phyloP scores from a whole-genome alignment of 1,140 invertebrate species.

The Drosophila nigromelanica region DNA sequence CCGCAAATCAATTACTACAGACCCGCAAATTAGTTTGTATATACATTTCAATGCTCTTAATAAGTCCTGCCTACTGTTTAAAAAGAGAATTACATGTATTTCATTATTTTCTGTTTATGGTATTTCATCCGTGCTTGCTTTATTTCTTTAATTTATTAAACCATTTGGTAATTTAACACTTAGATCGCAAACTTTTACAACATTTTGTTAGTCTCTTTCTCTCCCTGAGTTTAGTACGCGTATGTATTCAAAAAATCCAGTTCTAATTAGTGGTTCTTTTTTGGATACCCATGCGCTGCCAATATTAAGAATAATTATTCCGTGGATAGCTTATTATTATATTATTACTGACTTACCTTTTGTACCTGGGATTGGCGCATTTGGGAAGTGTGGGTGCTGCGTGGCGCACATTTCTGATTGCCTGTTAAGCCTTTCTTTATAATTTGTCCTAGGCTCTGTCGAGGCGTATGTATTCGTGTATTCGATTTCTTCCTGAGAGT shows the following conservation, averaged over 20 bases:
- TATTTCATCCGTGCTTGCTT: neutral
- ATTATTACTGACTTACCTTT: slow-evolving; percentile 14
- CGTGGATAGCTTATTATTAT: neutral
- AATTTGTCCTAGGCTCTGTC: slow-evolving; percentile 11
- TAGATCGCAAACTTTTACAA: slow-evolving; percentile 5
- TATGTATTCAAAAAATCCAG: neutral
- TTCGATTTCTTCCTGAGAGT: slow-evolving; percentile 15
- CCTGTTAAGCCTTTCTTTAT: slow-evolving; percentile 17
- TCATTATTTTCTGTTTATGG: too few species aligned
- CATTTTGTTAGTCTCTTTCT: neutral
- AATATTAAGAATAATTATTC: neutral
- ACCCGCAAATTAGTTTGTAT: too few species aligned
- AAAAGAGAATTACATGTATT: too few species aligned
- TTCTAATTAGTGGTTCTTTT: neutral
- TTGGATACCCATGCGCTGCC: slow-evolving; percentile 18
- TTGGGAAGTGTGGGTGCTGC: slow-evolving; percentile 28
- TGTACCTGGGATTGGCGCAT: slow-evolving; percentile 34
- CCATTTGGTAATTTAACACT: neutral
- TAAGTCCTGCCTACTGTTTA: too few species aligned
- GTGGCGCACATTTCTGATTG: slow-evolving; percentile 17
- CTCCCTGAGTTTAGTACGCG: neutral
- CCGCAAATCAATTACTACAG: too few species aligned
- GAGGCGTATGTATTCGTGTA: slow-evolving; percentile 5
- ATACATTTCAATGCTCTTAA: too few species aligned
- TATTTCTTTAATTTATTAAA: neutral